phyloP scores from a whole-genome alignment of 2,888 invertebrate species.

The Callinectes sapidus region DNA sequence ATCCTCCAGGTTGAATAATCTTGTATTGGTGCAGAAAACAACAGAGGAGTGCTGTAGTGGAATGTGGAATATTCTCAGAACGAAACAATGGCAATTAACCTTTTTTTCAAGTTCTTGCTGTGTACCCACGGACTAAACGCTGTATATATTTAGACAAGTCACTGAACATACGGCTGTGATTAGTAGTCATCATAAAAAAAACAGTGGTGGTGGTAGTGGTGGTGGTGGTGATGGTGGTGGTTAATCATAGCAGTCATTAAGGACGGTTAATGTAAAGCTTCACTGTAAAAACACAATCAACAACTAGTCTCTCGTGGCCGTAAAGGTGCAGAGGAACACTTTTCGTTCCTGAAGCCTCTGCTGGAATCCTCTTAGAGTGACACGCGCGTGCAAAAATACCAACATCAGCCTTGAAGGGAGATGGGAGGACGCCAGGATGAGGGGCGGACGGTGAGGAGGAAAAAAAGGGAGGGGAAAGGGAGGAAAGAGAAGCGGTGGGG shows the following conservation, averaged over 20 bases:
- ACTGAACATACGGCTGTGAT: background rate
- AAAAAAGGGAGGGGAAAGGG: background rate
- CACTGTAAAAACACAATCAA: background rate
- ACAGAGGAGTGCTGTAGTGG: background rate
- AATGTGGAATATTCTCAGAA: background rate
- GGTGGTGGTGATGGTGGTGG: background rate
- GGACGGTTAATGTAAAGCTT: background rate
- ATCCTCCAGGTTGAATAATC: background rate
- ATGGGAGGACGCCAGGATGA: background rate
- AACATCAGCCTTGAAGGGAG: background rate
- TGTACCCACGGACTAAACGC: background rate
- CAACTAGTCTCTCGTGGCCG: background rate
- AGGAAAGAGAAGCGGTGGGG: background rate
- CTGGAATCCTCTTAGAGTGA: conserved; percentile 8
- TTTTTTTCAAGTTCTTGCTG: background rate
- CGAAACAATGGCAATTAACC: background rate
- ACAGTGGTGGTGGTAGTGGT: conserved; percentile 1
- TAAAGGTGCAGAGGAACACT: background rate
- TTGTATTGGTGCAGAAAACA: background rate
- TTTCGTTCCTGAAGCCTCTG: background rate
- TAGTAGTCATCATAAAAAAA: background rate
- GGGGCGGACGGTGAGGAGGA: background rate
- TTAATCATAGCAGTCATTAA: background rate
- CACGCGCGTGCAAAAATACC: conserved; percentile 11
- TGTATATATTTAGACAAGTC: background rate